These are phyloP conservation scores for Manacus vitellinus DNA, from an alignment of 2,113 vertebrate species.

Conservation along the genomic window DNA sequence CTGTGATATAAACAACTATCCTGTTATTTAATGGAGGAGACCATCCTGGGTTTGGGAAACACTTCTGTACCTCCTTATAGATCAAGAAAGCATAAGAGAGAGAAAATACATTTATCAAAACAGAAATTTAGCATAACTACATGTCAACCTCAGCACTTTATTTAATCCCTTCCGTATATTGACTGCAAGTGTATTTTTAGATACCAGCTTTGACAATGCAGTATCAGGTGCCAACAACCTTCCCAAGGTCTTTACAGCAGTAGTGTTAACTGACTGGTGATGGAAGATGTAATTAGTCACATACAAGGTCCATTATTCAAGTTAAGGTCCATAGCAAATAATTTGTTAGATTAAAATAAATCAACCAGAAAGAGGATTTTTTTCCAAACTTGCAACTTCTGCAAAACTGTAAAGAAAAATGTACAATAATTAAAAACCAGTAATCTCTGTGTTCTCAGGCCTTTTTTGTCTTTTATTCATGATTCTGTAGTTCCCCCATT, in stretches of 20 bases:
- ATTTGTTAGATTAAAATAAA: not conserved
- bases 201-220: not conserved
- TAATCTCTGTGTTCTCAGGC: not conserved
- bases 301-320: not conserved
- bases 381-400: not conserved
- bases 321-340: not conserved
- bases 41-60: not conserved
- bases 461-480: not conserved
- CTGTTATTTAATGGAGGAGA: not conserved
- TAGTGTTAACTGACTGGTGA: not conserved
- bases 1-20: not conserved
- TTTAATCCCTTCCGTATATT: not conserved
- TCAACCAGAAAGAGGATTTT: fast-evolving
- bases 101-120: not conserved
- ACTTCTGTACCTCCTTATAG: not conserved
- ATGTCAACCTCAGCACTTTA: not conserved
- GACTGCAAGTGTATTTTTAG: not conserved
- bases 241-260: not conserved
- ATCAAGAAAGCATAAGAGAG: not conserved
- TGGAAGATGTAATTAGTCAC: not conserved
- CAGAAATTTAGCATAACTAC: not conserved
- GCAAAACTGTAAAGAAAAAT: not conserved
- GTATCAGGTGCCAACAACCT: not conserved
- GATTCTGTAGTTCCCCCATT: not conserved
- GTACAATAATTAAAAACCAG: not conserved